Evolutionary conservation across 92 coral and sea anemone genomes (phyloP).

Genomic region (Bergia puertoricense): DNA sequence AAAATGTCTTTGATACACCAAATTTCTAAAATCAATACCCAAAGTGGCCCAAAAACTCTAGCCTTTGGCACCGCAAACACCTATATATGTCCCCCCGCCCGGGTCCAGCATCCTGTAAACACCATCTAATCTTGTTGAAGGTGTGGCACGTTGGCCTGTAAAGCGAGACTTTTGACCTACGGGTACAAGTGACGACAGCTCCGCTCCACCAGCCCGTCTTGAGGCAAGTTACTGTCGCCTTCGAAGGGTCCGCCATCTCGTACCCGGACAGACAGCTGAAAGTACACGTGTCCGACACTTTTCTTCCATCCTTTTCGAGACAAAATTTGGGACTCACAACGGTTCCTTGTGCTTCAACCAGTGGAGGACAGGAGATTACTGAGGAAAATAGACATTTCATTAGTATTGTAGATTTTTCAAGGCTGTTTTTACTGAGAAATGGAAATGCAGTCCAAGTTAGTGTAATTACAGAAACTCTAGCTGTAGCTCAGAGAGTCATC

Average conservation of each 20-base stretch:
- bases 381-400: background rate
- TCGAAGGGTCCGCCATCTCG: slow-evolving; percentile 53
- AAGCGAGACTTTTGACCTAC: slow-evolving; percentile 45
- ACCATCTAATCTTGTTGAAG: background rate
- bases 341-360: slow-evolving; percentile 65
- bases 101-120: too few relatives aligned
- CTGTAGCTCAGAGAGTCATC: background rate
- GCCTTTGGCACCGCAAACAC: too few relatives aligned
- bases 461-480: background rate
- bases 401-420: background rate
- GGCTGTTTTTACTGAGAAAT: background rate
- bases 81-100: too few relatives aligned
- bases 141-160: background rate
- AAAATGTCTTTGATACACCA: too few relatives aligned
- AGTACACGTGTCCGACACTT: slow-evolving; percentile 72
- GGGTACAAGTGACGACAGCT: slow-evolving; percentile 55
- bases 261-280: slow-evolving; percentile 76
- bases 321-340: slow-evolving; percentile 68
- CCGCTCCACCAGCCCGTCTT: slow-evolving; percentile 75
- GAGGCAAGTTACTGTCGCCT: slow-evolving; percentile 66
- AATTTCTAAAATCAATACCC: too few relatives aligned
- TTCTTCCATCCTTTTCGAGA: slow-evolving; percentile 57
- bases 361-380: slow-evolving; percentile 72
- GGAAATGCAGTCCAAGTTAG: background rate
- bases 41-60: too few relatives aligned